A percentile compares a stretch with the other conserved stretches of the same genome.
Conservation (phyloP, 2,888 invertebrate genomes). For the Meliscaeva auricollis region DNA sequence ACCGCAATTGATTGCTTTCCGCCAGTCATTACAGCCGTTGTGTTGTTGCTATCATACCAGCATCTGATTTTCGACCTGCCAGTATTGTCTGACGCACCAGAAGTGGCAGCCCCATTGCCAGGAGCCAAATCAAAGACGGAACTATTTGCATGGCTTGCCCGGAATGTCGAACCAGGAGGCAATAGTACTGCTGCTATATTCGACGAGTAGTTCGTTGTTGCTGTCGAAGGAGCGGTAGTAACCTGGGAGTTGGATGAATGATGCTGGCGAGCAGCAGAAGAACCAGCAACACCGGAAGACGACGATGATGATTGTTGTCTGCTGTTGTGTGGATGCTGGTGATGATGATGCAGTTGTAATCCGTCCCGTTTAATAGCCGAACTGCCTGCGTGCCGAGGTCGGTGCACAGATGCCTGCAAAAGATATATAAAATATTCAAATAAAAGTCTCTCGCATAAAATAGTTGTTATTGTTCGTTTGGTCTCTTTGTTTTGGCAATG, state of each 20-base stretch:
- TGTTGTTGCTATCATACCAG: slow-evolving; percentile 55
- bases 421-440: slow-evolving; percentile 46
- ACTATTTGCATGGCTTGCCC: slow-evolving; percentile 56
- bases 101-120: slow-evolving; percentile 47
- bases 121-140: slow-evolving; percentile 63
- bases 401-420: slow-evolving; percentile 80
- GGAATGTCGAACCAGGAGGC: slow-evolving; percentile 68
- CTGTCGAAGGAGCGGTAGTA: slow-evolving; percentile 19
- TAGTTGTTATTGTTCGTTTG: slow-evolving; percentile 32
- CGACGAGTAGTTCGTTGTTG: slow-evolving; percentile 24
- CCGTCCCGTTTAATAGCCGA: slow-evolving; percentile 79
- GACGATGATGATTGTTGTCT: slow-evolving; percentile 66
- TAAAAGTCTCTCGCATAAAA: slow-evolving; percentile 51
- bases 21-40: slow-evolving; percentile 56
- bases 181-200: slow-evolving; percentile 31
- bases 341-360: slow-evolving; percentile 74
- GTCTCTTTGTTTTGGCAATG: slow-evolving; percentile 9
- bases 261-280: slow-evolving; percentile 46
- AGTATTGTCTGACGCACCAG: slow-evolving; percentile 54
- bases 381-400: slow-evolving; percentile 79
- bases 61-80: slow-evolving; percentile 65
- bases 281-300: slow-evolving; percentile 43
- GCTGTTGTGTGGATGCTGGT: slow-evolving; percentile 47
- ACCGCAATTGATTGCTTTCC: slow-evolving; percentile 79
- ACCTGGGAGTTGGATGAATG: too few relatives aligned